Base-by-base conservation (phyloP, 2,888 invertebrate genomes). In the Pollenia amentaria region DNA sequence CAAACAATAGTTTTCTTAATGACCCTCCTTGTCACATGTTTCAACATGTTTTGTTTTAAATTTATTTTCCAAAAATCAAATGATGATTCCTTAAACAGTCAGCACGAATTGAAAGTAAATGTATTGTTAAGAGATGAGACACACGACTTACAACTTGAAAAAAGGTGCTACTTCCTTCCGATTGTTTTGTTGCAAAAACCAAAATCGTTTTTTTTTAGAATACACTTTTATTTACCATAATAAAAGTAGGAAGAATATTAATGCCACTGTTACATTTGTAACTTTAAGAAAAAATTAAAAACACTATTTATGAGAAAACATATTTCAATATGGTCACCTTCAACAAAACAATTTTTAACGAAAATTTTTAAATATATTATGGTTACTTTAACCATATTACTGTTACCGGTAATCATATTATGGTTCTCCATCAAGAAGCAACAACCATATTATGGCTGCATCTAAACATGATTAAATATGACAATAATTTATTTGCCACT, bases 121-220 rank as follows among this genome's bases (percentile, higher is more conserved):
- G 38, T 16, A 57, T 67, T 78, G 78, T 53, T 48, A 38, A 40
- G 29, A 42, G 48, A 69, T 9, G 55, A 60, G 21, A 62, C 21
- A 60, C 78, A 79, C 70, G 79, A 79, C 16, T 70, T 6, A 29
- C 14, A 48, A 1, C 11, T 78, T 69, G 3, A 29, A 29, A 4
- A 29, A 18, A 57, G 18, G 18, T 12, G 18, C 18, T 40, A 78
- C 78, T 79, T 79, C 60, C 78, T 79, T 60, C 78, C 60, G 69
- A 57, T 29, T 69, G 40, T 69, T 48, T 67, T 46, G 14, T 57
- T 65, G 29, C 2, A 10, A 29, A 42, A 70, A 14, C 51, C n/a
- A 38, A 51, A 51, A 55, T 21, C 11, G 29, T 55, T 21, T 21
- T 55, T 1, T 16, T 51, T 69, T 67, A 57, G 38, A 57, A 38